These are phyloP conservation scores for Macrobrachium nipponense DNA, from an alignment of 1,140 invertebrate genomes.

Conservation along the genomic window DNA sequence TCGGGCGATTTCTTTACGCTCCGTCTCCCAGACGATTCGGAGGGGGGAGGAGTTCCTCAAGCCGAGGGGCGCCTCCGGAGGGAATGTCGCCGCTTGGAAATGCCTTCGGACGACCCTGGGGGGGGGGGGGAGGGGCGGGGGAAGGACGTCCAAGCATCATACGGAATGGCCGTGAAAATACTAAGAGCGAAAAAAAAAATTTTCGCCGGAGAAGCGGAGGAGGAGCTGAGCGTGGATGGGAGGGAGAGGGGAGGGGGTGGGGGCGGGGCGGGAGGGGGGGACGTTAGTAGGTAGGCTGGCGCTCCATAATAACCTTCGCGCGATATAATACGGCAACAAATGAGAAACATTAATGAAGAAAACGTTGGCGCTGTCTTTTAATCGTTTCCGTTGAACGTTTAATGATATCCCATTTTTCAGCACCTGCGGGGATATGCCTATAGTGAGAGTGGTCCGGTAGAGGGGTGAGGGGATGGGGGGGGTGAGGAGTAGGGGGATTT, in stretches of 20 bases:
- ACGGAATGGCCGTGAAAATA: too few relatives aligned
- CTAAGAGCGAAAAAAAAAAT: too few relatives aligned
- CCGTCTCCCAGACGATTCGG: background rate
- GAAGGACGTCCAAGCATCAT: too few relatives aligned
- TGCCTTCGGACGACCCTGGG: too few relatives aligned
- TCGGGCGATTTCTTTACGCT: slow-evolving; percentile 17
- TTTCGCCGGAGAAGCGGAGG: too few relatives aligned
- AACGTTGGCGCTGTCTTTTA: slow-evolving; percentile 47
- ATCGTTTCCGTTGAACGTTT: slow-evolving; percentile 51
- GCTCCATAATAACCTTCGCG: slow-evolving; percentile 13
- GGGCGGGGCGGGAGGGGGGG: background rate
- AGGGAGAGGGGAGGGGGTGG: background rate
- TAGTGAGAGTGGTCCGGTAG: background rate
- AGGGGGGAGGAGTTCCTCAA: too few relatives aligned
- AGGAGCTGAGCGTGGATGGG: background rate
- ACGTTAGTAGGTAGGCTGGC: background rate
- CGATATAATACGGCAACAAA: slow-evolving; percentile 49
- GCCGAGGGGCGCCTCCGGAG: too few relatives aligned
- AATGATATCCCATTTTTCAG: slow-evolving; percentile 41
- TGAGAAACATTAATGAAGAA: slow-evolving; percentile 54
- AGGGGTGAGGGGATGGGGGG: too few relatives aligned
- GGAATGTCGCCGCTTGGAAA: too few relatives aligned
- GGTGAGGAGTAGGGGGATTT: background rate
- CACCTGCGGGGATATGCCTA: background rate
- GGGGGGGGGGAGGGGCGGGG: too few relatives aligned